Percentiles rank a stretch among this genome's conserved stretches.
phyloP scores from a whole-genome alignment of 37 sponge, comb jelly and placozoan genomes.

The Axinella damicornis region DNA sequence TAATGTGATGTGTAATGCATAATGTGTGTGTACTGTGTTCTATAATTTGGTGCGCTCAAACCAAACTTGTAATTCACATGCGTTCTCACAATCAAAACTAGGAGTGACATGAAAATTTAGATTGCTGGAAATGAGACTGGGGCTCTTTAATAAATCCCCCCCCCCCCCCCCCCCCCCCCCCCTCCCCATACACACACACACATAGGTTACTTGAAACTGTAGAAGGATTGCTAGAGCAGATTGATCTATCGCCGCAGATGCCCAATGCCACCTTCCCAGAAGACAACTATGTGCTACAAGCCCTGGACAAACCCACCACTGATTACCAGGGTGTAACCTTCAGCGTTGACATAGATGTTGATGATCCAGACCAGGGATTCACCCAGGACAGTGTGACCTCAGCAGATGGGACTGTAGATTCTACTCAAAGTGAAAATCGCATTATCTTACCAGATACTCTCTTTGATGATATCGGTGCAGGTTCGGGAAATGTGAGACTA shows the following conservation, averaged over 20 bases:
- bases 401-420: neutral
- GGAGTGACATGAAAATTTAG: too few relatives aligned
- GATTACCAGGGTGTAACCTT: slow-evolving; percentile 6
- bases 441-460: neutral
- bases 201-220: neutral
- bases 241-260: neutral
- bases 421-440: neutral
- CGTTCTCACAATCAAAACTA: too few relatives aligned
- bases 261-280: neutral
- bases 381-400: too few relatives aligned
- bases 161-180: too few relatives aligned
- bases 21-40: too few relatives aligned
- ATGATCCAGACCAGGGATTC: neutral
- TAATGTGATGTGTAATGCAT: too few relatives aligned
- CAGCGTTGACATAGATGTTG: neutral
- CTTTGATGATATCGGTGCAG: neutral
- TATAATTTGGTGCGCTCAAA: too few relatives aligned
- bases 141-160: too few relatives aligned
- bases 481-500: neutral
- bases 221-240: neutral
- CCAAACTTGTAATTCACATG: too few relatives aligned
- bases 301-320: neutral
- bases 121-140: too few relatives aligned
- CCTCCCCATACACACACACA: too few relatives aligned
- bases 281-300: neutral